Base-by-base conservation (phyloP, 1,140 invertebrate genomes). In the Drosophila melanica region DNA sequence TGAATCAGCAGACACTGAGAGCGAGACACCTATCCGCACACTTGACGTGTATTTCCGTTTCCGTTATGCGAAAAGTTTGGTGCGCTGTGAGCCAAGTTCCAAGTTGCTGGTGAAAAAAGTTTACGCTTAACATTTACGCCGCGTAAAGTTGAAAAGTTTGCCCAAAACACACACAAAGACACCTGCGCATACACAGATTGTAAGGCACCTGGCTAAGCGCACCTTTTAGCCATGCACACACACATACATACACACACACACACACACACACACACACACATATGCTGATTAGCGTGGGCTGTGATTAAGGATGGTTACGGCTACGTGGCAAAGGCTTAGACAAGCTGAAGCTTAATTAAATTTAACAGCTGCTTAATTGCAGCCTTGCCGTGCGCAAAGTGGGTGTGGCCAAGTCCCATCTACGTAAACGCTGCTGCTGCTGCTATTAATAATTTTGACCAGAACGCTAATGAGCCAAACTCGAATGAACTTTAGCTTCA, bases 321-420 rank as follows among this genome's bases (percentile, higher is more conserved):
- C 37, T 50, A 75, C 57, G 69, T 75, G 76, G 78, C 64, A 80
- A 82, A 82, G 82, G 82, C 62, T 87, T 81, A 66, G 62, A 62
- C 84, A 66, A 75, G 71, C 69, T 62, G 79, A 50, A 45, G 82
- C 82, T 77, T 87, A 89, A 87, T 87, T 87, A 89, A 87, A 87
- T 87, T 80, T 87, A 87, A 87, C 79, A 89, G 84, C 82, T 87
- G 79, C 84, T 87, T 87, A 86, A 86, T 86, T 86, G 82, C 82
- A 79, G 82, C 68, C 50, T 14, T 50, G 59, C 30, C 45, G 50
- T 42, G 65, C 16, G 12, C 58, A 20, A 33, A 45, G 51, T 48
- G 70, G 63, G 64, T 53, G 41, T 59, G 65, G 64, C 65, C 23
- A 45, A 11, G 41, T 58, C 20, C 7, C 55, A 58, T 23, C 23